Percentiles rank a stretch among this genome's conserved stretches.
Conservation (phyloP, 2,888 invertebrate species). For the Onchidella celtica region DNA sequence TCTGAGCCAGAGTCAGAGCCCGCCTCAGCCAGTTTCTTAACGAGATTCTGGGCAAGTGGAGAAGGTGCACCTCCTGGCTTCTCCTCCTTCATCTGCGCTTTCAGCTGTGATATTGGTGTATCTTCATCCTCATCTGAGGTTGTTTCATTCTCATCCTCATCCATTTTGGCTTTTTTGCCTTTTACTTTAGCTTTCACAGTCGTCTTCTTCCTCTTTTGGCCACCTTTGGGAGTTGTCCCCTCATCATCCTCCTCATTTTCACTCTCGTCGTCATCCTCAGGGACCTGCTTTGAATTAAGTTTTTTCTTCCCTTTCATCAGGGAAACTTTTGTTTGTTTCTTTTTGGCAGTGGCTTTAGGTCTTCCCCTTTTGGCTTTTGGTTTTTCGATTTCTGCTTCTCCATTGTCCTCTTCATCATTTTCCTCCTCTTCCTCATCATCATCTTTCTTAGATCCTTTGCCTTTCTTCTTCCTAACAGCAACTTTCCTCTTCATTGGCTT, state of each 20-base stretch:
- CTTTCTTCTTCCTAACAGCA: background rate
- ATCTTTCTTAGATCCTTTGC: background rate
- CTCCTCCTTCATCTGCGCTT: constrained; percentile 26
- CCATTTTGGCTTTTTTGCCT: background rate
- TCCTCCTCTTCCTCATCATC: constrained; percentile 6
- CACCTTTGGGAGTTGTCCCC: background rate
- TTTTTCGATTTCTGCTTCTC: background rate
- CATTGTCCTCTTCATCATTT: background rate
- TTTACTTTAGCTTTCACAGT: background rate
- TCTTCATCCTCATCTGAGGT: constrained; percentile 44
- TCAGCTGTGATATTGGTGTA: constrained; percentile 42
- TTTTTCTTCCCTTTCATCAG: background rate
- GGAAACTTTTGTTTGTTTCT: background rate
- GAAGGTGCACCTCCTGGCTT: background rate
- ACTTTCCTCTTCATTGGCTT: constrained; percentile 23
- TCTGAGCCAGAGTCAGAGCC: background rate
- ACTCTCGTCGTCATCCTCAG: background rate
- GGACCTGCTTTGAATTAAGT: background rate
- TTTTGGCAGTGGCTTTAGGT: constrained; percentile 17
- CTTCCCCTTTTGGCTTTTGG: background rate
- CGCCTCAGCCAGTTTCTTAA: constrained; percentile 13
- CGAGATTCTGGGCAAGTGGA: constrained; percentile 29
- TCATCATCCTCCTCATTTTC: constrained; percentile 5
- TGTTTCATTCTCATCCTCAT: background rate
- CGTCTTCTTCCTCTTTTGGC: constrained; percentile 34